phyloP scores from a whole-genome alignment of 2,888 invertebrate species.

The Parapristionchus giblindavisi region DNA sequence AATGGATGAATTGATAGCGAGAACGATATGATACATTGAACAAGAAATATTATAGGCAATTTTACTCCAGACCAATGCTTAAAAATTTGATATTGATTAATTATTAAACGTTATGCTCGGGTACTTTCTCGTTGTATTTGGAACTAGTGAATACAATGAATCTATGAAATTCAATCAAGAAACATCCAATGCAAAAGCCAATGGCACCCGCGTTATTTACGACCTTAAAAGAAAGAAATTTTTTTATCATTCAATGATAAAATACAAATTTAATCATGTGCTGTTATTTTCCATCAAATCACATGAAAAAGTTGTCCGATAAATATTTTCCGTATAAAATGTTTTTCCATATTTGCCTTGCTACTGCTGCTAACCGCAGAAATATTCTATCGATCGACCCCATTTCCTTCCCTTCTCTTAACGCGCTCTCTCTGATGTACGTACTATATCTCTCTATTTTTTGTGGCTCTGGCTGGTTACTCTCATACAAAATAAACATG shows the following conservation, averaged over 20 bases:
- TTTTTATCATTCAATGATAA: not conserved
- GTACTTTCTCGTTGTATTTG: not conserved
- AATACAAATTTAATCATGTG: not conserved
- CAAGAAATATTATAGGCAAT: not conserved
- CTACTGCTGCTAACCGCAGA: no score
- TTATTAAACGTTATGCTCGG: no score
- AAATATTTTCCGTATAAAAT: no score
- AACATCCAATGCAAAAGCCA: not conserved
- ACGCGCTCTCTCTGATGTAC: no score
- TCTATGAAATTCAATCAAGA: slow-evolving; percentile 1
- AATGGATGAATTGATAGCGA: not conserved
- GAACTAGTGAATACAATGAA: not conserved
- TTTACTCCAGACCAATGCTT: not conserved
- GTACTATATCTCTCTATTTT: no score
- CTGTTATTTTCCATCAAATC: no score
- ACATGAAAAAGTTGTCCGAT: no score
- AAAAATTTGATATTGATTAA: not conserved
- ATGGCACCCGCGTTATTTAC: not conserved
- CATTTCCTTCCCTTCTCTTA: no score
- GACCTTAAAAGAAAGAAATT: not conserved
- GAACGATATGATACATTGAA: not conserved
- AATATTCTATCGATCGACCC: no score
- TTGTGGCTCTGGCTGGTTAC: no score
- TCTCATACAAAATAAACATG: no score
- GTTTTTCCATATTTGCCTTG: no score